Evolutionary conservation across 2,797 vertebrate genomes (phyloP).

Genomic region (Siniperca undulata): DNA sequence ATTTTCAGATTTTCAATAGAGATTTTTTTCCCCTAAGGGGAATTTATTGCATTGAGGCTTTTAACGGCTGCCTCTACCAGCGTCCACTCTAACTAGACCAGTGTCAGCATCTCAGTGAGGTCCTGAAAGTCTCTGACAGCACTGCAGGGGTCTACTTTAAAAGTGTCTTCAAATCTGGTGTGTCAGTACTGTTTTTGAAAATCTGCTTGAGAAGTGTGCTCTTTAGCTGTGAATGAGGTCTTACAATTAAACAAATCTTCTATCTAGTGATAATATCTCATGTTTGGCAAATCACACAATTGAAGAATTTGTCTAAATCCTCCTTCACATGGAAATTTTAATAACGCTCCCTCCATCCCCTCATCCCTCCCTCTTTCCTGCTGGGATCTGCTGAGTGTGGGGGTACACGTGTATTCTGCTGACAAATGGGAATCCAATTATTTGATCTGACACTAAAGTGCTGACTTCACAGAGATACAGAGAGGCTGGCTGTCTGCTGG

Average conservation of each 20-base stretch:
- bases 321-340: background rate
- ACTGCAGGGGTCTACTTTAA: background rate
- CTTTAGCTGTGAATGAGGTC: background rate
- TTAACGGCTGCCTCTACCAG: slow-evolving; percentile 39
- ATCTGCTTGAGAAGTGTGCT: slow-evolving; percentile 1
- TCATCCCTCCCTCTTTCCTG: background rate
- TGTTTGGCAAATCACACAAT: slow-evolving; percentile 15
- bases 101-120: slow-evolving; percentile 19
- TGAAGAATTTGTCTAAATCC: slow-evolving; percentile 12
- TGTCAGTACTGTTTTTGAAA: background rate
- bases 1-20: slow-evolving; percentile 69
- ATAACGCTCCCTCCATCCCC: background rate
- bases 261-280: slow-evolving; percentile 13
- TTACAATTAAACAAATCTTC: background rate
- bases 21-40: slow-evolving; percentile 53
- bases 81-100: slow-evolving; percentile 21
- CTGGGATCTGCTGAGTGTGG: slow-evolving; percentile 53
- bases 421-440: slow-evolving; percentile 73
- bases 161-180: background rate
- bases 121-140: slow-evolving; percentile 17
- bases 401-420: slow-evolving; percentile 60
- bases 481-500: slow-evolving; percentile 33
- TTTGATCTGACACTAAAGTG: slow-evolving; percentile 72
- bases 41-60: slow-evolving; percentile 54
- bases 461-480: slow-evolving; percentile 68